Evolutionary conservation across 2,113 vertebrate genomes (phyloP).

Genomic region (Dicaeum eximium): DNA sequence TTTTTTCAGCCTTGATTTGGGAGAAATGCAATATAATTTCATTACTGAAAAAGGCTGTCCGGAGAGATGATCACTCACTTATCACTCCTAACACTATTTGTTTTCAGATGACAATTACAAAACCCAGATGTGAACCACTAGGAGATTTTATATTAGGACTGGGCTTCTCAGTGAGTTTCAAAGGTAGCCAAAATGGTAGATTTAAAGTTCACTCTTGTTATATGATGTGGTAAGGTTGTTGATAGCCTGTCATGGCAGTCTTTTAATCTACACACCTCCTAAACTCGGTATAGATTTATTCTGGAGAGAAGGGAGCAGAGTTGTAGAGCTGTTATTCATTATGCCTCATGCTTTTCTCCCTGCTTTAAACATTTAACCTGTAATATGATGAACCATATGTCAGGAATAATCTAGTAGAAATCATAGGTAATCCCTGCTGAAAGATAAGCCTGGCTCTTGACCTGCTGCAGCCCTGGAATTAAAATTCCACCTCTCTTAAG

Average conservation of each 20-base stretch:
- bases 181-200: conserved; percentile 14
- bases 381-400: conserved; percentile 8
- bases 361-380: conserved; percentile 3
- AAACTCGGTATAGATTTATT: neutral
- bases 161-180: conserved; percentile 19
- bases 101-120: conserved; percentile 43
- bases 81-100: neutral
- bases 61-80: conserved; percentile 25
- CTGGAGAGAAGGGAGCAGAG: neutral
- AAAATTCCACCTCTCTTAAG: neutral
- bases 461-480: neutral
- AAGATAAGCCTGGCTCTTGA: conserved; percentile 31
- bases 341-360: neutral
- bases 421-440: neutral
- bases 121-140: conserved; percentile 43
- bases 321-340: conserved; percentile 21
- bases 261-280: conserved; percentile 29
- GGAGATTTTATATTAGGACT: conserved; percentile 17
- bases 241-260: conserved; percentile 18
- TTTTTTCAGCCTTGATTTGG: neutral
- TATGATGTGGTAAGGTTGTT: conserved; percentile 24
- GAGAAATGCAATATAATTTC: conserved; percentile 4
- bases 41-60: conserved; percentile 19
- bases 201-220: conserved; percentile 32
- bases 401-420: conserved; percentile 38